A percentile compares a stretch with the other conserved stretches of the same genome.
Conservation (phyloP, 2,113 vertebrate genomes). For the Microcebus ravelobensis region DNA sequence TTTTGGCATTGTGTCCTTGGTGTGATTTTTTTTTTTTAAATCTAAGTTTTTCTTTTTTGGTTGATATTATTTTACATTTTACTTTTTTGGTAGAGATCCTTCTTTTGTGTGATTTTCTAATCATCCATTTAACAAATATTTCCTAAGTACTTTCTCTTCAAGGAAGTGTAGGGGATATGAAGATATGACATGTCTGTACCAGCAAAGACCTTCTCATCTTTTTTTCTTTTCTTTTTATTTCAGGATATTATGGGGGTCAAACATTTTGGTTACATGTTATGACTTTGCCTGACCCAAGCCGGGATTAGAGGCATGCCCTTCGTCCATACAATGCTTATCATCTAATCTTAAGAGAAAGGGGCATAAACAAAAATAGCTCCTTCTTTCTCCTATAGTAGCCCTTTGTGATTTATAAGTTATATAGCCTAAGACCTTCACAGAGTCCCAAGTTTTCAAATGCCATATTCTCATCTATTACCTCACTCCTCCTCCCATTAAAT, state of each 20-base stretch:
- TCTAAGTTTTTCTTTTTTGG: not conserved
- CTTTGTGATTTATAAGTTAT: not conserved
- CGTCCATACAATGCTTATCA: too few species aligned
- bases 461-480: not conserved
- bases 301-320: too few species aligned
- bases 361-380: not conserved
- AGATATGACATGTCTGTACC: not conserved
- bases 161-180: not conserved
- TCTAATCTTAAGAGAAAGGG: not conserved
- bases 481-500: not conserved
- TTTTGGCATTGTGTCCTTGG: not conserved
- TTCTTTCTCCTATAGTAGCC: not conserved
- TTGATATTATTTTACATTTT: not conserved
- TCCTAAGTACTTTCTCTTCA: not conserved
- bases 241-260: too few species aligned
- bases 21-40: not conserved
- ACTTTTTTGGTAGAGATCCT: not conserved
- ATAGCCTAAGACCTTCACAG: not conserved
- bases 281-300: too few species aligned
- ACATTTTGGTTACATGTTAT: too few species aligned
- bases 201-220: not conserved
- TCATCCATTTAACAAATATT: not conserved
- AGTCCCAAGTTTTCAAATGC: not conserved
- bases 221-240: too few species aligned
- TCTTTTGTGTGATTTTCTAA: not conserved